phyloP scores from a whole-genome alignment of 2,888 invertebrate genomes.

The Ellobium chinense region DNA sequence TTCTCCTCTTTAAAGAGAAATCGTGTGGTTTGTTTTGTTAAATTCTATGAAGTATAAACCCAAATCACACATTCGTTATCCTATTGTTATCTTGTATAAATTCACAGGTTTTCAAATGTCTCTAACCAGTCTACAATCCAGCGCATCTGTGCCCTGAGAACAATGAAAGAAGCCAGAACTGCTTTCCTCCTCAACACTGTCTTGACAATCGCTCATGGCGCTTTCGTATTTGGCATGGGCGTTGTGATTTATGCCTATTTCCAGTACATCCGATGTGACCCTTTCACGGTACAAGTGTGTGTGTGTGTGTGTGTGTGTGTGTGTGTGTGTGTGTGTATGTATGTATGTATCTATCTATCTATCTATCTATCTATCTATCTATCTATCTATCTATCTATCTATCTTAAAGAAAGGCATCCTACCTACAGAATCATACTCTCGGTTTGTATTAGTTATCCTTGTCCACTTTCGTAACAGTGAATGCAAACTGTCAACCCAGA shows the following conservation, averaged over 20 bases:
- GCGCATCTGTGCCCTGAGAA: constrained; percentile 55
- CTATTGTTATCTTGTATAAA: neutral
- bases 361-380: neutral
- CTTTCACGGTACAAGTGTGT: constrained; percentile 44
- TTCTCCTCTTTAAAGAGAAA: no score
- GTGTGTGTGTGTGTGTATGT: neutral
- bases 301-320: constrained; percentile 8
- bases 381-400: neutral
- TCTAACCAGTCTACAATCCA: constrained; percentile 63
- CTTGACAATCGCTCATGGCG: constrained; percentile 52
- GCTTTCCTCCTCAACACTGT: constrained; percentile 58
- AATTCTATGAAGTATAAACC: no score
- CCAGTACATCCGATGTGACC: constrained; percentile 57
- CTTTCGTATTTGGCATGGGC: constrained; percentile 54
- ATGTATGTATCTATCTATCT: neutral
- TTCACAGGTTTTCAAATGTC: constrained; percentile 51
- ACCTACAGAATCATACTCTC: no score
- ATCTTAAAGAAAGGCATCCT: no score
- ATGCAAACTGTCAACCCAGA: no score
- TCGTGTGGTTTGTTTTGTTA: no score
- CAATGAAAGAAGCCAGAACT: constrained; percentile 50
- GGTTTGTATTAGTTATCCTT: no score
- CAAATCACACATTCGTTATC: no score
- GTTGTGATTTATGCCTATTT: constrained; percentile 62
- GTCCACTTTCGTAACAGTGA: no score